Evolutionary conservation across 2,888 invertebrate species (phyloP).

Genomic region (Pseudococcus jackbeardsleyi): DNA sequence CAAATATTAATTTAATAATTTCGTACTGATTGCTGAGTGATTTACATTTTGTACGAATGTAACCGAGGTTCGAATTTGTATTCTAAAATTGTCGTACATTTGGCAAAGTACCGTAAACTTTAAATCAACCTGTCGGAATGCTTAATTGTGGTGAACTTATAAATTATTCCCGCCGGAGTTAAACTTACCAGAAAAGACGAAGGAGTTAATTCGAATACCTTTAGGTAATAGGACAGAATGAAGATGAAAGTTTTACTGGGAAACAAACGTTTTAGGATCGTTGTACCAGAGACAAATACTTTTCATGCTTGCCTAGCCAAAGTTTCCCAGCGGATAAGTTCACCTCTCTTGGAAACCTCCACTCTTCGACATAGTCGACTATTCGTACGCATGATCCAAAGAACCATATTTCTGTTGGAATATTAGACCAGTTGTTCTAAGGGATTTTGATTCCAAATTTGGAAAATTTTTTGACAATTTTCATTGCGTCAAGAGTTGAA

Average conservation of each 20-base stretch:
- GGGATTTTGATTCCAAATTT: no score
- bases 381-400: no score
- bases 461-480: no score
- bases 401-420: no score
- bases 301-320: conserved; percentile 20
- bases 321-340: conserved; percentile 32
- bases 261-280: conserved; percentile 42
- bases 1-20: conserved; percentile 55
- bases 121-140: conserved; percentile 62
- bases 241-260: conserved; percentile 41
- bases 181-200: conserved; percentile 58
- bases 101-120: conserved; percentile 57
- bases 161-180: conserved; percentile 57
- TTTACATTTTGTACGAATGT: conserved; percentile 48
- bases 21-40: conserved; percentile 47
- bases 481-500: no score
- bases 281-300: conserved; percentile 42
- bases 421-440: no score
- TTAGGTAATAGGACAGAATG: conserved; percentile 54
- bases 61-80: conserved; percentile 47
- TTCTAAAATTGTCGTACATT: conserved; percentile 53
- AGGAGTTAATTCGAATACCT: conserved; percentile 58
- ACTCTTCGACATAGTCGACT: no score
- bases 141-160: conserved; percentile 62
- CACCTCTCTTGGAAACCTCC: background rate